phyloP scores from a whole-genome alignment of 2,797 vertebrate species.

The Discoglossus pictus region DNA sequence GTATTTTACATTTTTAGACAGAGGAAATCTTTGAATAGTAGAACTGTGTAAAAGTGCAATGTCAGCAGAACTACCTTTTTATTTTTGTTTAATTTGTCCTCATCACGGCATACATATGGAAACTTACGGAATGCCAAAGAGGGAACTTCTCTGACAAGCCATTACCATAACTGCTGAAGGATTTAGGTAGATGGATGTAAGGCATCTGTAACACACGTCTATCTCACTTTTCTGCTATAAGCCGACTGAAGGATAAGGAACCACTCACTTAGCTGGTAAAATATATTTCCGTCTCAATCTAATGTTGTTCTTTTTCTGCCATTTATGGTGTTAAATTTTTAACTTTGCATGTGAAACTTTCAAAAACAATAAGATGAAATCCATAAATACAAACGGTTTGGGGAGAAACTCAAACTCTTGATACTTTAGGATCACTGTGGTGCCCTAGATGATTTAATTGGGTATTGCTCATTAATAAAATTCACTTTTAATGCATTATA shows the following conservation, averaged over 20 bases:
- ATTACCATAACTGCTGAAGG: conserved; percentile 52
- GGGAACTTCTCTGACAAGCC: conserved; percentile 46
- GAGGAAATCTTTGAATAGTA: conserved; percentile 25
- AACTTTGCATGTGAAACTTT: no score
- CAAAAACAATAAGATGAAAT: no score
- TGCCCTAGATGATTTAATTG: no score
- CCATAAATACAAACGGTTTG: no score
- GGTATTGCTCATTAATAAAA: no score
- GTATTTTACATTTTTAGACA: conserved; percentile 13
- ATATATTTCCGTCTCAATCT: neutral
- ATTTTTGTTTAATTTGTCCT: conserved; percentile 27
- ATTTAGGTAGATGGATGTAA: conserved; percentile 66
- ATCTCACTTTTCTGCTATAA: conserved; percentile 69
- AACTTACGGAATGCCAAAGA: conserved; percentile 41
- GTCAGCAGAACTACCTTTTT: conserved; percentile 30
- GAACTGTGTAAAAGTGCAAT: conserved; percentile 35
- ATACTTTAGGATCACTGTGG: no score
- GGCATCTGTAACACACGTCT: conserved; percentile 71
- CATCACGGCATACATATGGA: conserved; percentile 24
- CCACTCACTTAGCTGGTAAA: conserved; percentile 52
- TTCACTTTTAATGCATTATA: no score
- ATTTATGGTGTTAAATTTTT: no score
- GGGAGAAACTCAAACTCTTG: no score
- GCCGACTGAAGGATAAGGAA: conserved; percentile 69
- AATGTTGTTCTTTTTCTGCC: no score